Conservation (phyloP, 2,113 vertebrate species). For the Hystrix cristata region DNA sequence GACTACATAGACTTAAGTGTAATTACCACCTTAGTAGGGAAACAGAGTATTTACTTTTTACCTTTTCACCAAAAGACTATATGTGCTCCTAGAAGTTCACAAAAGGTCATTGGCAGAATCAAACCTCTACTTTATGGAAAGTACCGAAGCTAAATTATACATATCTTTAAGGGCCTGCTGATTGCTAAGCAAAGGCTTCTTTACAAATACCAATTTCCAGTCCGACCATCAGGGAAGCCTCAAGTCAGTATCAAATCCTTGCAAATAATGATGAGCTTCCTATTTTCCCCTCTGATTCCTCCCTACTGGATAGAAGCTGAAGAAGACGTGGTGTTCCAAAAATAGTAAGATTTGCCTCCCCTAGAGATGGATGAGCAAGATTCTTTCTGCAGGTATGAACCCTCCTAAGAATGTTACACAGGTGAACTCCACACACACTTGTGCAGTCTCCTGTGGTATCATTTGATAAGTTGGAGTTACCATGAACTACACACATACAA, state of each 20-base stretch:
- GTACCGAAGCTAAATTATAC: conserved; percentile 77
- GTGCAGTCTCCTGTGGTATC: background rate
- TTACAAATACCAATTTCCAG: conserved; percentile 57
- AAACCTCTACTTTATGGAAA: conserved; percentile 75
- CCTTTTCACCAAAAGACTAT: conserved; percentile 67
- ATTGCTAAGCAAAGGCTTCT: conserved; percentile 22
- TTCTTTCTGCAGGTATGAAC: background rate
- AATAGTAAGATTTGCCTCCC: background rate
- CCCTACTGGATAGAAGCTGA: background rate
- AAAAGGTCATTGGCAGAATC: conserved; percentile 67
- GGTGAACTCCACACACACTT: background rate
- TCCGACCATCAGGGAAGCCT: conserved; percentile 25
- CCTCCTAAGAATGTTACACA: background rate
- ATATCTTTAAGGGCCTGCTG: conserved; percentile 35
- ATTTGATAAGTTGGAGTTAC: background rate
- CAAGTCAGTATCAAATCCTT: conserved; percentile 13
- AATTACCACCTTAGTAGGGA: conserved; percentile 76
- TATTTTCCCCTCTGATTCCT: conserved; percentile 15
- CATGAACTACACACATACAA: background rate
- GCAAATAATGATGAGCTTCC: conserved; percentile 45
- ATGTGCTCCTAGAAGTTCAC: conserved; percentile 67
- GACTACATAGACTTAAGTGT: conserved; percentile 69
- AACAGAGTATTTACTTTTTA: conserved; percentile 75
- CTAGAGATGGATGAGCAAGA: background rate
- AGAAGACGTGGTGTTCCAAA: background rate